Conservation (phyloP, 1,140 invertebrate species). For the Lucilia cuprina region DNA sequence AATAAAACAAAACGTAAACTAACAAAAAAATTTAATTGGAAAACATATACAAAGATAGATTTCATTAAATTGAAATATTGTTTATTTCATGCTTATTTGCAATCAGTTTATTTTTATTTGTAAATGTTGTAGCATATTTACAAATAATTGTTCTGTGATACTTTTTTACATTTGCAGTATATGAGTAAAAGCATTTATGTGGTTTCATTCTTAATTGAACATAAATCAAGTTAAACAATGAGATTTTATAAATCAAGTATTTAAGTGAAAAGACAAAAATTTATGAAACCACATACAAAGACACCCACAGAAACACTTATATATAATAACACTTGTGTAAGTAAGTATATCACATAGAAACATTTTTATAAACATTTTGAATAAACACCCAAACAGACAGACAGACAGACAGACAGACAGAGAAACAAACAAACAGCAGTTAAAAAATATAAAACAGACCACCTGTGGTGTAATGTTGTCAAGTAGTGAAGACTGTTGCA, state of each 20-base stretch:
- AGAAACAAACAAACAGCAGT: no score
- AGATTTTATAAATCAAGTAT: slow-evolving; percentile 13
- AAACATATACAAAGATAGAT: not conserved
- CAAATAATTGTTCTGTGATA: not conserved
- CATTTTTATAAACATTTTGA: not conserved
- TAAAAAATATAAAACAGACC: not conserved
- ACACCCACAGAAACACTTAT: not conserved
- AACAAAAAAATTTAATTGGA: not conserved
- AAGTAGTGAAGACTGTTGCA: not conserved
- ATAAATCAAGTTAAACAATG: slow-evolving; percentile 25
- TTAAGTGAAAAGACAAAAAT: not conserved
- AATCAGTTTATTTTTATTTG: not conserved
- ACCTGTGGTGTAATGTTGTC: not conserved
- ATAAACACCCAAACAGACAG: not conserved
- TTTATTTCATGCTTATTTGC: not conserved
- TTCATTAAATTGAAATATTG: not conserved
- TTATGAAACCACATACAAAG: not conserved
- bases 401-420: no score
- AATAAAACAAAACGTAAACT: not conserved
- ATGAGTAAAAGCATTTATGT: not conserved
- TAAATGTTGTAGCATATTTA: not conserved
- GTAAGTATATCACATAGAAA: not conserved
- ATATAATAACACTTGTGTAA: not conserved
- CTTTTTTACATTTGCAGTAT: no score
- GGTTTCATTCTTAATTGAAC: slow-evolving; percentile 20